These are phyloP conservation scores for Calephelis perditalis DNA, from an alignment of 2,888 invertebrate species.

Conservation along the genomic window DNA sequence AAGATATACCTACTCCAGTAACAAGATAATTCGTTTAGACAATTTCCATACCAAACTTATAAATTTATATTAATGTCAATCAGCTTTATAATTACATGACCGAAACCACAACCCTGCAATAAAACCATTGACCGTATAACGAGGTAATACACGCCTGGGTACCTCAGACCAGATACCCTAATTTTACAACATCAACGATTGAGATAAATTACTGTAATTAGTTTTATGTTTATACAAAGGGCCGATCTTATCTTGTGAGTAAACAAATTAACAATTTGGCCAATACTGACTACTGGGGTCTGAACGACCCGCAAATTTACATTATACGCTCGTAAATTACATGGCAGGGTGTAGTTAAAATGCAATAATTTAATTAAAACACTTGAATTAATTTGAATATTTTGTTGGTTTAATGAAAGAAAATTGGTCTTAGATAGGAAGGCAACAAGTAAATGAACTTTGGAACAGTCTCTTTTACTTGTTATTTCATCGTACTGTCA, in stretches of 20 bases:
- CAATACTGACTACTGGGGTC: constrained; percentile 40
- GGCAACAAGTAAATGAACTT: too few species aligned
- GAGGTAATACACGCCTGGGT: constrained; percentile 32
- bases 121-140: constrained; percentile 39
- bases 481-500: too few species aligned
- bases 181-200: constrained; percentile 35
- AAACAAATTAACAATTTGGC: constrained; percentile 54
- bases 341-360: constrained; percentile 34
- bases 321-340: constrained; percentile 39
- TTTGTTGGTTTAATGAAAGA: constrained; percentile 13
- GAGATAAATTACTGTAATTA: constrained; percentile 60
- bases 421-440: background rate
- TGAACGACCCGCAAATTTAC: constrained; percentile 38
- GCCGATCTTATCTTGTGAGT: constrained; percentile 47
- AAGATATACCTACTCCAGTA: too few species aligned
- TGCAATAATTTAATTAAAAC: constrained; percentile 26
- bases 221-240: constrained; percentile 54
- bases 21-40: background rate
- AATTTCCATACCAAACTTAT: constrained; percentile 3
- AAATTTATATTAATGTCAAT: constrained; percentile 9
- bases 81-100: constrained; percentile 12
- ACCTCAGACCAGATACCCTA: constrained; percentile 37
- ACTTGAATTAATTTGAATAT: constrained; percentile 22
- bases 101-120: constrained; percentile 24
- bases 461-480: too few species aligned